Base-by-base conservation (phyloP, 2,888 invertebrate species). In the Drosophila peninsularis region DNA sequence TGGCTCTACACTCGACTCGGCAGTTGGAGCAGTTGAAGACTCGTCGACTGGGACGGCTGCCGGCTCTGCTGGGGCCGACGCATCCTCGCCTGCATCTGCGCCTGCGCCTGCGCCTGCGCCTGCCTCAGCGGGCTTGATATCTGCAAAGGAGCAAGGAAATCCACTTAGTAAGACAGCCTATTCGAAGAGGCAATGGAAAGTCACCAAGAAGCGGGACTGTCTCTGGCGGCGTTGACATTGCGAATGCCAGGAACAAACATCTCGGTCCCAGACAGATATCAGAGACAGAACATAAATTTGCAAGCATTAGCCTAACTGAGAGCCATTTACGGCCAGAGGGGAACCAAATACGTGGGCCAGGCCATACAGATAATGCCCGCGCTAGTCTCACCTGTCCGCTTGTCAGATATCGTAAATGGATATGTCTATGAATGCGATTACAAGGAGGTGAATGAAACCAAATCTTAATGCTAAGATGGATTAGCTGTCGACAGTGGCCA, bases 161-260 rank as follows among this genome's bases (percentile, higher is more conserved):
- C 49, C 53, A 42, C n/a, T 30, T n/a, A 32, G 39, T 3, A 1
- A 7, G n/a, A 13, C 10, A 5, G 24, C 0, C 27, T 1, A 10
- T 19, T 10, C 17, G 21, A 45, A 5, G 14, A 34, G 49, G 10
- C 50, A 21, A 5, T 5, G 11, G 17, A 5, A 21, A 5, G 36
- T 36, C 50, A 88, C 88, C 88, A 54, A 88, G 44, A 2, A 83
- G 80, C 19, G 89, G 86, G 9, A 88, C 71, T n/a, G 47, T 56
- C 76, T 82, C 82, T 21, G 61, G 57, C 7, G 71, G 45, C 21
- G 44, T 37, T 62, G 67, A 60, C 82, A 88, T 84, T 56, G 41
- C 55, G 14, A 58, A 49, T 68, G 70, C 37, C 36, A 17, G 13
- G 17, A 13, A 14, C n/a, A 5, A 3, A 7, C 30, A 30, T n/a